These are phyloP conservation scores for Dermolepida albohirtum DNA, from an alignment of 2,888 invertebrate species.

Conservation along the genomic window DNA sequence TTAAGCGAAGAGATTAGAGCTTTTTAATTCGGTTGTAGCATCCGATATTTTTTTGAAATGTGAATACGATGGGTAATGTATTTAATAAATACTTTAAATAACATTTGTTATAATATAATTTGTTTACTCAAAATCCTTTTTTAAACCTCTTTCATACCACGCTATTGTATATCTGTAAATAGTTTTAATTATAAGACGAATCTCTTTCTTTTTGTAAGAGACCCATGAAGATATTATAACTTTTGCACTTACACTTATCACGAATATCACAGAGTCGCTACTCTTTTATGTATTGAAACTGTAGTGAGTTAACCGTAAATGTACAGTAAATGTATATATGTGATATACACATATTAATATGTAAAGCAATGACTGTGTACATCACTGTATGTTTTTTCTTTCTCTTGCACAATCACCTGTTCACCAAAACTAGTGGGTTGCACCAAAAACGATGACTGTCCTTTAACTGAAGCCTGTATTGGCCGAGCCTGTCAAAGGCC, in stretches of 20 bases:
- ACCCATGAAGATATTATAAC: too few relatives aligned
- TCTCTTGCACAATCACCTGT: constrained; percentile 59
- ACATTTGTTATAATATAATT: too few relatives aligned
- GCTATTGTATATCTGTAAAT: constrained; percentile 32
- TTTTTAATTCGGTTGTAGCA: too few relatives aligned
- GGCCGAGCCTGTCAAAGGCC: constrained; percentile 87
- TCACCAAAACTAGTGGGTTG: constrained; percentile 77
- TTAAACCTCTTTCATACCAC: too few relatives aligned
- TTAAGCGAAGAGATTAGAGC: too few relatives aligned
- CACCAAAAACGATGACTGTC: constrained; percentile 87
- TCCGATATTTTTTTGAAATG: too few relatives aligned
- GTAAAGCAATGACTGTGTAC: constrained; percentile 29
- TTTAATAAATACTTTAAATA: too few relatives aligned
- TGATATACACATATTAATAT: constrained; percentile 13
- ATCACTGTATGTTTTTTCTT: constrained; percentile 39
- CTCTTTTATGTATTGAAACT: background rate
- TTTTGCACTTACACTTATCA: too few relatives aligned
- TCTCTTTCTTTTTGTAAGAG: too few relatives aligned
- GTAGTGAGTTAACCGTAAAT: constrained; percentile 2
- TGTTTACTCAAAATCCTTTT: too few relatives aligned
- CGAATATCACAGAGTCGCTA: too few relatives aligned
- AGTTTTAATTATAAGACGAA: background rate
- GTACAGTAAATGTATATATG: constrained; percentile 19
- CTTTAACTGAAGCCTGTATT: constrained; percentile 87
- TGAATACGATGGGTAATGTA: too few relatives aligned